These are phyloP conservation scores for Cheilosia vernalis DNA, from an alignment of 2,888 invertebrate genomes.

Conservation along the genomic window DNA sequence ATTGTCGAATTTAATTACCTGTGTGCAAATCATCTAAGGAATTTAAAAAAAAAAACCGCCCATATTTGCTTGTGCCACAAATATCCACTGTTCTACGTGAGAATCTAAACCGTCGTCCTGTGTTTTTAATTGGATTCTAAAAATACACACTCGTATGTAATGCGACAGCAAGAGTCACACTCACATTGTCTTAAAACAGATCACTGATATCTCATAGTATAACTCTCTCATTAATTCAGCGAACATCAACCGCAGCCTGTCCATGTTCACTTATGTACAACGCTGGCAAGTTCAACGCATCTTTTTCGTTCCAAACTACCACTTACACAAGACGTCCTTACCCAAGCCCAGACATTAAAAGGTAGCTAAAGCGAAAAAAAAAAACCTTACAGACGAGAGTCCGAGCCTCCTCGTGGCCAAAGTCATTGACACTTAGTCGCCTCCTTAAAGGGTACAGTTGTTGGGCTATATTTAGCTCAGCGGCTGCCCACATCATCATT, in stretches of 20 bases:
- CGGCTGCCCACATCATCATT: constrained; percentile 49
- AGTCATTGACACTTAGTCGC: constrained; percentile 63
- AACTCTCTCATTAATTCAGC: not conserved
- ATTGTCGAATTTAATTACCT: not conserved
- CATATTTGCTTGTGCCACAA: too few species aligned
- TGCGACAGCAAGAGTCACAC: too few species aligned
- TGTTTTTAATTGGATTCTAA: too few species aligned
- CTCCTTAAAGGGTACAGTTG: constrained; percentile 59
- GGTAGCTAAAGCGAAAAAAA: constrained; percentile 14
- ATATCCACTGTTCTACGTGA: too few species aligned
- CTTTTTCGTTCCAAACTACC: constrained; percentile 16
- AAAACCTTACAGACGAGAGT: constrained; percentile 13
- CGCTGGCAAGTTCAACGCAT: constrained; percentile 29
- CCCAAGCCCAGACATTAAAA: constrained; percentile 23
- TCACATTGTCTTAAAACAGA: not conserved
- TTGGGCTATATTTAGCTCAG: constrained; percentile 63
- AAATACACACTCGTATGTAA: too few species aligned
- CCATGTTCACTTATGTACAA: not conserved
- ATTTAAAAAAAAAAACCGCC: too few species aligned
- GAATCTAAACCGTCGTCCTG: too few species aligned
- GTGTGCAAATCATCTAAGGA: not conserved
- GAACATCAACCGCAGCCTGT: not conserved
- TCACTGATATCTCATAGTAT: not conserved
- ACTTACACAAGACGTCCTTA: constrained; percentile 28
- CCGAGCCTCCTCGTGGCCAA: constrained; percentile 57